phyloP scores from a whole-genome alignment of 2,113 vertebrate genomes.

The Struthidea cinerea region DNA sequence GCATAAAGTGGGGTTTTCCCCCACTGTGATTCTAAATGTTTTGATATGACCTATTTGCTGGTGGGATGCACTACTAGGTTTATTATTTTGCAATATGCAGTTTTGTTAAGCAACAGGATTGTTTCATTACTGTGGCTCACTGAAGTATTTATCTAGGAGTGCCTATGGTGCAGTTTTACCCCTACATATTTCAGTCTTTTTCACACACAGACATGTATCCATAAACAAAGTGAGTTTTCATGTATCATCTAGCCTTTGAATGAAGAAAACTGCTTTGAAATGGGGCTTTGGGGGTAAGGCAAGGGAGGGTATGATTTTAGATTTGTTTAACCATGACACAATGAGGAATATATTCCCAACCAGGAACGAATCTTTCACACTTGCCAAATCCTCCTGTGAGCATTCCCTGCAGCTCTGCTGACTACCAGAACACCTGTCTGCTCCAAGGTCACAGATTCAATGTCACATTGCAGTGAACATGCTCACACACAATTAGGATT shows the following conservation, averaged over 20 bases:
- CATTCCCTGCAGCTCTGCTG: neutral
- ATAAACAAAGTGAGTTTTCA: neutral
- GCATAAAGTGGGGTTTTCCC: neutral
- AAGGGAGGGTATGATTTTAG: neutral
- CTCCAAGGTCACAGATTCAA: constrained; percentile 7
- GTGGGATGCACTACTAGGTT: neutral
- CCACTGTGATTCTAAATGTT: neutral
- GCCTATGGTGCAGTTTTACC: neutral
- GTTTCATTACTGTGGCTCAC: neutral
- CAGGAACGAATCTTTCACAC: neutral
- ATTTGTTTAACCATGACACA: neutral
- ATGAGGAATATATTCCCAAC: neutral
- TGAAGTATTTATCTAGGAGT: neutral
- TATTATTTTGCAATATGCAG: neutral
- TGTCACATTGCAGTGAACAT: neutral
- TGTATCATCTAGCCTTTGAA: neutral
- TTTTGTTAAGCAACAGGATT: neutral
- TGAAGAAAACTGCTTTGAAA: neutral
- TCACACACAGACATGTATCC: neutral
- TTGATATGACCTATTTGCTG: neutral
- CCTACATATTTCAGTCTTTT: neutral
- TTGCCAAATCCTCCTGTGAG: constrained; percentile 13
- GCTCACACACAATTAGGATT: neutral
- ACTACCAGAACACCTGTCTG: neutral
- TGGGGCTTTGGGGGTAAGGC: neutral